A percentile compares a stretch with the other conserved stretches of the same genome.
These are phyloP conservation scores for Busseola fusca DNA, from an alignment of 2,888 invertebrate species.

Conservation along the genomic window DNA sequence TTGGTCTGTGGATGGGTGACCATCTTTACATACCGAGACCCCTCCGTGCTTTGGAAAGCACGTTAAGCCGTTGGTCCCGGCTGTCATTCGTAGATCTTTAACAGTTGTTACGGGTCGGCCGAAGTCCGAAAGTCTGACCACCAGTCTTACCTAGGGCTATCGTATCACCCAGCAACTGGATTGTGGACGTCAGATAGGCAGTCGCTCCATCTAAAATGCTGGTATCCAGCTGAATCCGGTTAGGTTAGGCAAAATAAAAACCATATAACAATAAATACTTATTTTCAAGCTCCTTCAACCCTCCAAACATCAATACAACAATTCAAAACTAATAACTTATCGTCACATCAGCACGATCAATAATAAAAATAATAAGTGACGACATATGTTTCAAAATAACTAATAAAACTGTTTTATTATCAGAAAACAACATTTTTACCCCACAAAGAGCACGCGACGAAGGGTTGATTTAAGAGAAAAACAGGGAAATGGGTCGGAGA, in stretches of 20 bases:
- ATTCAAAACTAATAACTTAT: constrained; percentile 75
- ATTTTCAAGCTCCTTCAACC: constrained; percentile 23
- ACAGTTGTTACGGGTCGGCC: too few species aligned
- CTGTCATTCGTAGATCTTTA: too few species aligned
- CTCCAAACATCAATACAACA: constrained; percentile 55
- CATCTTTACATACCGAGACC: too few species aligned
- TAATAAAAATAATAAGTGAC: constrained; percentile 71
- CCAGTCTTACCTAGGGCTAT: too few species aligned
- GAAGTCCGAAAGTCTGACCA: too few species aligned
- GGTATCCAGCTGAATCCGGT: too few species aligned
- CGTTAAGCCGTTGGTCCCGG: too few species aligned
- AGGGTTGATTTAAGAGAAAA: constrained; percentile 79
- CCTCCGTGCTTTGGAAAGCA: too few species aligned
- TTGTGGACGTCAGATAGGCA: too few species aligned
- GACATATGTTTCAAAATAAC: constrained; percentile 81
- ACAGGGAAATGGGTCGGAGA: constrained; percentile 79
- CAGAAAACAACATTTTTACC: constrained; percentile 79
- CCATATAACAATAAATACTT: not conserved
- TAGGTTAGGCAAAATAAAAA: not conserved
- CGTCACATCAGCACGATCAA: constrained; percentile 72
- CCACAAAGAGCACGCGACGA: constrained; percentile 77
- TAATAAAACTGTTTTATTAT: constrained; percentile 78
- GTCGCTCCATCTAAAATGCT: too few species aligned
- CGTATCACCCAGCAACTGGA: too few species aligned
- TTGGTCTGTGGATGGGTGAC: too few species aligned